Evolutionary conservation across 2,888 invertebrate genomes (phyloP), one percentile per base, ranked within the genome.

Genomic region (Camptogramma bilineatum): DNA sequence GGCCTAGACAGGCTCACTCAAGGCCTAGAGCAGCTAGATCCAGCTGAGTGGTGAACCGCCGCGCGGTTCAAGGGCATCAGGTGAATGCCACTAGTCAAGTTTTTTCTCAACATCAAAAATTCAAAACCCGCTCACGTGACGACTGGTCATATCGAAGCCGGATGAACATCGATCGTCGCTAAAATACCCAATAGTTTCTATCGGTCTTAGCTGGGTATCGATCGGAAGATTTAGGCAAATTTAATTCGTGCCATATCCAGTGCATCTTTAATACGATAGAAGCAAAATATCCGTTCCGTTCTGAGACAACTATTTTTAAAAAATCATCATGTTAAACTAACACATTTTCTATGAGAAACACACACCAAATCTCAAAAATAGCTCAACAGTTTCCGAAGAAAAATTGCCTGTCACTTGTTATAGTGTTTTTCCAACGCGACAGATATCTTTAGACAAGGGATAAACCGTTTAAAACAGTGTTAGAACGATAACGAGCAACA

Each of bases 81-180:
- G 92, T 91, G 92, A 92, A 91, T 88, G 91, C 88, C 91, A 90
- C 88, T 75, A 78, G 82, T 79, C 87, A 80, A 79, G 85, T 88
- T 90, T 91, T 90, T 90, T 89, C 66, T 67, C 60, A 62, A 81
- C 73, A 52, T 80, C 79, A 83, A 73, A 72, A 73, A 73, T 69
- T 79, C 77, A 73, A 80, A 83, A 84, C 83, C 80, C 77, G 86
- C 87, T 84, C 81, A 87, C 85, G 83, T 84, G 87, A 83, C 84
- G 82, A 83, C 82, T 83, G 77, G 82, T 79, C 81, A 81, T 83
- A 81, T 81, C 77, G 82, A 82, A 87, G 85, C 88, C 88, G 89
- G 88, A 88, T 87, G 82, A 81, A 86, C 75, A 80, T 76, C 74
- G 77, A 74, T 76, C 78, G 77, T 79, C 78, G 73, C 79, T 81